Evolutionary conservation across 35 echinoderm and acorn worm species (phyloP).

Genomic region (Ophiothrix spiculata): DNA sequence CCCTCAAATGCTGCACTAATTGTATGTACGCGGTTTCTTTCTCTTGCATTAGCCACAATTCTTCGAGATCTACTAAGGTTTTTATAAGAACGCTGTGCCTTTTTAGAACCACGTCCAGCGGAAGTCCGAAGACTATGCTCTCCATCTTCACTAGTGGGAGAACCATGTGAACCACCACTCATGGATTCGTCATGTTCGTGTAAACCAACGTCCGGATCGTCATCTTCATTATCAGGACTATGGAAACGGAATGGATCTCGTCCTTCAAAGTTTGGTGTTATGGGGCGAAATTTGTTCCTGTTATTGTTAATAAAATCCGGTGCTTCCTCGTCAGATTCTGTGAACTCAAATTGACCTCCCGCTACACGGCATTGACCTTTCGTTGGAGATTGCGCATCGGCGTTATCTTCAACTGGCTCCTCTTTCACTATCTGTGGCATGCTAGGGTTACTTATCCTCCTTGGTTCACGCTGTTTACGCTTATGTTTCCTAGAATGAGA

Average conservation of each 20-base stretch:
- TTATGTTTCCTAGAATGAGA: conserved; percentile 19
- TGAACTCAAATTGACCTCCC: not conserved
- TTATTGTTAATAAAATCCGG: conserved; percentile 1
- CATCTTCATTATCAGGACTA: conserved; percentile 6
- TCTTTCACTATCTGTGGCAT: not conserved
- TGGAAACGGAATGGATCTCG: not conserved
- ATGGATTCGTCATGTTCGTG: conserved; percentile 8
- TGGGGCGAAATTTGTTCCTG: not conserved
- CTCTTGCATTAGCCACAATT: conserved; percentile 91
- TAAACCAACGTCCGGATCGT: not conserved
- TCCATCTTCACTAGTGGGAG: not conserved
- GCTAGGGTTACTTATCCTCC: conserved; percentile 11
- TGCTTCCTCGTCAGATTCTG: not conserved
- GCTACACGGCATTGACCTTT: not conserved
- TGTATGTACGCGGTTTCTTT: conserved; percentile 91
- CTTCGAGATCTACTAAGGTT: conserved; percentile 80
- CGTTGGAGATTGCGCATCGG: not conserved
- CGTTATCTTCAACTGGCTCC: not conserved
- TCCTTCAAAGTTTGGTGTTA: not conserved
- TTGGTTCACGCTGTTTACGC: conserved; percentile 29
- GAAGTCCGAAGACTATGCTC: not conserved
- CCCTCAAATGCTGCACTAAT: conserved; percentile 99
- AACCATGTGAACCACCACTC: not conserved
- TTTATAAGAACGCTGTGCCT: conserved; percentile 56
- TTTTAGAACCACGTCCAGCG: conserved; percentile 1